Base-by-base conservation (phyloP, 2,113 vertebrate genomes). In the Geothlypis trichas region DNA sequence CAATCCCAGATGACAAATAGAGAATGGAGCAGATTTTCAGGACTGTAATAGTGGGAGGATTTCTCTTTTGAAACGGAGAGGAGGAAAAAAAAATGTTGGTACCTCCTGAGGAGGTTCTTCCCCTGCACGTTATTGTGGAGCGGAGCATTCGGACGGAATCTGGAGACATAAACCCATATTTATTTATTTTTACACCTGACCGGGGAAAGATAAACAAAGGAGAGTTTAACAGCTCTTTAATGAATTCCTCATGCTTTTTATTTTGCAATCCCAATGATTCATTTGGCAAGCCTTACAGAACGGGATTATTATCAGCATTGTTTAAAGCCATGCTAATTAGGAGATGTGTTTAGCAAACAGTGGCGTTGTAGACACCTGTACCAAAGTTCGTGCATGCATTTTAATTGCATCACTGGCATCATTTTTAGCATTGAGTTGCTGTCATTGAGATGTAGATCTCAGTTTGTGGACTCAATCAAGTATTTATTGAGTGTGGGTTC, bases 301-400 rank as follows among this genome's bases (percentile, higher is more conserved):
- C 55, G 5, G 96, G 97, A 86, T 92, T 93, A 95, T 96, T 89
- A 94, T 80, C 96, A 86, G 95, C 96, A 88, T 93, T 95, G 97
- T 97, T 96, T 96, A 90, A 96, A 95, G 95, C 96, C 96, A 77
- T 81, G 97, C 96, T 98, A 94, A 97, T 97, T 88, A 95, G 96
- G 81, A 95, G 84, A 46, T 55, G 80, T 73, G 83, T 88, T 95
- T 75, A 55, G 96, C 93, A 30, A 76, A 78, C 86, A 62, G 46
- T 51, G 74, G 74, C 31, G 4, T 57, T 55, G 65, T 47, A 65
- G 96, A 89, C 97, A 98, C 97, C 97, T 98, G 97, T 96, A 95
- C 90, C 27, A 8, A 88, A 96, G 88, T 91, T 90, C 59, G 47
- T 30, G 55, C 4, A 0, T 71, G 94, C 33, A 19, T 93, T 96